Evolutionary conservation across 2,797 vertebrate species (phyloP).

Genomic region (Leptoclinus maculatus): DNA sequence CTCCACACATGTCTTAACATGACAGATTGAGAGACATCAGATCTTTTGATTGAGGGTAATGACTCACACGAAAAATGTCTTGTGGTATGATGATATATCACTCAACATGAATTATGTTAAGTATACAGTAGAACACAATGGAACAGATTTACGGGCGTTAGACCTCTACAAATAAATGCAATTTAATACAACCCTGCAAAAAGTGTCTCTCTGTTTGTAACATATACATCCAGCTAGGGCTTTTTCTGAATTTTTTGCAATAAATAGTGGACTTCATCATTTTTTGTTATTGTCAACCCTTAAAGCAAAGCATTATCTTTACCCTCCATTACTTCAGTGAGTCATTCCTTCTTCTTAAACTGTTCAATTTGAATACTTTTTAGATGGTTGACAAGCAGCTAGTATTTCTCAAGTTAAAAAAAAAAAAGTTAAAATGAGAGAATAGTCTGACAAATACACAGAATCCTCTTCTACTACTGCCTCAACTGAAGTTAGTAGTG

Average conservation of each 20-base stretch:
- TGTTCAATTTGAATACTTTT: neutral
- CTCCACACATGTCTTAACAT: conserved; percentile 58
- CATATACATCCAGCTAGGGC: neutral
- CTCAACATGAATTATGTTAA: neutral
- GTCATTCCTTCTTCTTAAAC: neutral
- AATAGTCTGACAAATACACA: neutral
- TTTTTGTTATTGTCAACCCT: neutral
- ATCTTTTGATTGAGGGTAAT: neutral
- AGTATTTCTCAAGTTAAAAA: no score
- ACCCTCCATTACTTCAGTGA: neutral
- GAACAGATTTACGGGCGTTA: neutral
- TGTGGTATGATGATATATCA: neutral
- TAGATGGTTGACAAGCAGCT: neutral
- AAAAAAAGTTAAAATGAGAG: neutral
- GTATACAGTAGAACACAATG: neutral
- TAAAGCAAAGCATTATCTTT: neutral
- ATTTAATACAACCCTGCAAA: neutral
- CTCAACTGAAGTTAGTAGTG: neutral
- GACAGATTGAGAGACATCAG: conserved; percentile 38
- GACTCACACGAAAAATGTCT: conserved; percentile 16
- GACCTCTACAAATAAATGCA: neutral
- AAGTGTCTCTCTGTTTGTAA: neutral
- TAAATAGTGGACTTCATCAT: neutral
- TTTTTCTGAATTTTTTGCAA: neutral
- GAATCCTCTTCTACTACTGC: neutral